phyloP scores from a whole-genome alignment of 2,113 vertebrate species.

The Hylia prasina region DNA sequence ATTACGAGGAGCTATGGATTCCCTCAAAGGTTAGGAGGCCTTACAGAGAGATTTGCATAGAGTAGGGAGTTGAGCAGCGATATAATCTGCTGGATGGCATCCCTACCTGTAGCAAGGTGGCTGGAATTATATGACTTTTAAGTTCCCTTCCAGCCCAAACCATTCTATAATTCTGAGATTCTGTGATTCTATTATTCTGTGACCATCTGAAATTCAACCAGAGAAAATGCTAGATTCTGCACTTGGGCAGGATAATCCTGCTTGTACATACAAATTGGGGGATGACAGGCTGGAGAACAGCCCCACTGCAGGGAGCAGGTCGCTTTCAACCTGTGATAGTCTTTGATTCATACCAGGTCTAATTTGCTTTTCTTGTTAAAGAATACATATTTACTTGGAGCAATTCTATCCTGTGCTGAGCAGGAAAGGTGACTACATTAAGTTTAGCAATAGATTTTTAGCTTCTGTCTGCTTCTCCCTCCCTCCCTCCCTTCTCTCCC shows the following conservation, averaged over 20 bases:
- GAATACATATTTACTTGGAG: not conserved
- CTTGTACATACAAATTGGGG: rapidly evolving
- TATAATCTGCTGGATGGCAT: not conserved
- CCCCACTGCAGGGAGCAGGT: not conserved
- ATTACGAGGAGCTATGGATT: not conserved
- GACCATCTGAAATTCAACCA: not conserved
- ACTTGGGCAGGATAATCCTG: not conserved
- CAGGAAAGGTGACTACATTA: not conserved
- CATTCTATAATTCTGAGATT: not conserved
- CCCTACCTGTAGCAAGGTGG: not conserved
- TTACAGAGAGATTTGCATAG: not conserved
- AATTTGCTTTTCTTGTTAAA: not conserved
- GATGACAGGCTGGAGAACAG: not conserved
- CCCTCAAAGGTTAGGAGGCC: not conserved
- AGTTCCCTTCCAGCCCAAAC: not conserved
- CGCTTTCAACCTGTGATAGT: not conserved
- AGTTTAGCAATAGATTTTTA: not conserved
- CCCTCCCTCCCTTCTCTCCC: not conserved
- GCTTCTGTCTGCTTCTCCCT: not conserved
- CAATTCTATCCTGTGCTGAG: not conserved
- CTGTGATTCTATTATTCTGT: not conserved
- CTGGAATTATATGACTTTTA: not conserved
- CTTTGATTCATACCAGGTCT: not conserved
- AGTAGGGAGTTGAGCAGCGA: not conserved
- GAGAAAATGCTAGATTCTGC: not conserved